A percentile compares a stretch with the other conserved stretches of the same genome.
Conservation (phyloP, 1,140 invertebrate species). For the Zeugodacus cucurbitae region DNA sequence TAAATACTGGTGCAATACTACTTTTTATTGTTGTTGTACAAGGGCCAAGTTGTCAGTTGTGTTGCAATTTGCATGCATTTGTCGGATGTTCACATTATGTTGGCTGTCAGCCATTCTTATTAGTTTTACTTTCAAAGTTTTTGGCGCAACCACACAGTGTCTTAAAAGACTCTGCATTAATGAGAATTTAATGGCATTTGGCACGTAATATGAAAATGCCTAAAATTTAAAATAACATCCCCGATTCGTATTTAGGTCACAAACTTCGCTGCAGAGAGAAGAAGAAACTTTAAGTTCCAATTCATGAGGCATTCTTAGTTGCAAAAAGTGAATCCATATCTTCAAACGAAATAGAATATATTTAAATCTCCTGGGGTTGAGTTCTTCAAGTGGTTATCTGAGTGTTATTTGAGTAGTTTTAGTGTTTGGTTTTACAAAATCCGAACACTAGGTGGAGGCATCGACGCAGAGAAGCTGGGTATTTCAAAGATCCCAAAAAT, state of each 20-base stretch:
- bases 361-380: too few species aligned
- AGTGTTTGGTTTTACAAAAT: too few species aligned
- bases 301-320: too few species aligned
- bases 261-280: background rate
- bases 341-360: too few species aligned
- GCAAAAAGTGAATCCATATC: too few species aligned
- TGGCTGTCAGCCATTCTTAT: background rate
- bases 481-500: too few species aligned
- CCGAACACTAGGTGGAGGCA: too few species aligned
- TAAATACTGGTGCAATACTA: background rate
- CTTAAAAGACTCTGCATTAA: background rate
- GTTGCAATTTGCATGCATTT: constrained; percentile 33
- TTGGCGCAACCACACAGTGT: background rate
- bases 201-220: background rate
- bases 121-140: background rate
- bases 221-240: background rate
- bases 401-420: too few species aligned
- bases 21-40: background rate
- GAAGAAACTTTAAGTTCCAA: background rate
- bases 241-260: background rate
- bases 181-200: constrained; percentile 39
- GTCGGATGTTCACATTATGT: constrained; percentile 11
- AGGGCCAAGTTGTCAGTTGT: background rate
- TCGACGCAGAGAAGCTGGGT: too few species aligned
- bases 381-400: too few species aligned